Percentiles rank a stretch among this genome's conserved stretches.
Conservation (phyloP, 2,113 vertebrate genomes). For the Paracanthobrama guichenoti region DNA sequence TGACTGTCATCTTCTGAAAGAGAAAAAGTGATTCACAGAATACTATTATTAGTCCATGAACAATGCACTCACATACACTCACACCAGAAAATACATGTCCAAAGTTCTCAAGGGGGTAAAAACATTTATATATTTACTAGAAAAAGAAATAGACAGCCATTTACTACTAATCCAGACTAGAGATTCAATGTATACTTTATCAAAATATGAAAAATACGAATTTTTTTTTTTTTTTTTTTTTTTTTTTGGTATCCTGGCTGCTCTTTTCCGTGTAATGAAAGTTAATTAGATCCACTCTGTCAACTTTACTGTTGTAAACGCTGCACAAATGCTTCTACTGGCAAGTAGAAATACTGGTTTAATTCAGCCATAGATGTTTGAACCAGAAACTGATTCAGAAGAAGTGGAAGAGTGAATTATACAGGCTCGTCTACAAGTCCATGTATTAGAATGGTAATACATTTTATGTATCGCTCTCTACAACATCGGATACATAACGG, state of each 20-base stretch:
- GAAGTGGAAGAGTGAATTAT: no score
- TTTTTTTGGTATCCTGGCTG: not conserved
- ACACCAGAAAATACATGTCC: not conserved
- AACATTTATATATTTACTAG: not conserved
- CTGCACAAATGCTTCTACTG: no score
- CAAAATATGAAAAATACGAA: not conserved
- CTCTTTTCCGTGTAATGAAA: not conserved
- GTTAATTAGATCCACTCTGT: not conserved
- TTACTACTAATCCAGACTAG: not conserved
- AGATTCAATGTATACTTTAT: not conserved
- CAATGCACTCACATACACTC: conserved; percentile 33
- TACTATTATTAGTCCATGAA: not conserved
- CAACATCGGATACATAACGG: no score
- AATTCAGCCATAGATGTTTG: no score
- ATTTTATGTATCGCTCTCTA: no score
- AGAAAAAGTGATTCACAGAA: not conserved
- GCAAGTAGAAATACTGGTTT: no score
- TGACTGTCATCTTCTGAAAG: not conserved
- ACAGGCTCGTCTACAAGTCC: no score
- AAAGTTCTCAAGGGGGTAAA: not conserved
- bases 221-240: no score
- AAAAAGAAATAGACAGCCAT: not conserved
- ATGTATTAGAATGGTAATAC: no score
- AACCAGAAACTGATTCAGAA: no score
- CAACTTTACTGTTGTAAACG: no score